Evolutionary conservation across 2,888 invertebrate species (phyloP).

Genomic region (Dasysyrphus albostriatus): DNA sequence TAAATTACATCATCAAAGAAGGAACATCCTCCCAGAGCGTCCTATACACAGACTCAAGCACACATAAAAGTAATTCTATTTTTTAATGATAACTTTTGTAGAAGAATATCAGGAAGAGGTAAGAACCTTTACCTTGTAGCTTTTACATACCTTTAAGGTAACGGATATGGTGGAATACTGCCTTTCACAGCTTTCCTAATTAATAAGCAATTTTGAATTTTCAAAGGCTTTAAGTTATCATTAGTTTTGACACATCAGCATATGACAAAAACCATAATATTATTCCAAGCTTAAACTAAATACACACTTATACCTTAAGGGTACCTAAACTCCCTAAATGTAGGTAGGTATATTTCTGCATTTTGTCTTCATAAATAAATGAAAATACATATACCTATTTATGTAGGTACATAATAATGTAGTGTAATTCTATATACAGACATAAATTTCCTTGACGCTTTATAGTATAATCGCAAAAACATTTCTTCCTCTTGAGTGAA

Average conservation of each 20-base stretch:
- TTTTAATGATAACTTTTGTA: slow-evolving; percentile 14
- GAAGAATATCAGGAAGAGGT: not conserved
- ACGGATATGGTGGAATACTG: slow-evolving; percentile 22
- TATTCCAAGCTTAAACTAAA: not conserved
- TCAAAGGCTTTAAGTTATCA: slow-evolving; percentile 56
- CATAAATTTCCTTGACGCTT: slow-evolving; percentile 34
- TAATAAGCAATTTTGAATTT: slow-evolving; percentile 60
- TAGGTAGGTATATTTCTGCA: slow-evolving; percentile 1
- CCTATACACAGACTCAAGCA: too few relatives aligned
- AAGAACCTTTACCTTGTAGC: not conserved
- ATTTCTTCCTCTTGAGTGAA: slow-evolving; percentile 63
- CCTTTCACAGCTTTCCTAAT: slow-evolving; percentile 50
- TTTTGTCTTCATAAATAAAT: not conserved
- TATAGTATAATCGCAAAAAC: slow-evolving; percentile 51
- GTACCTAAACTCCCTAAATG: not conserved
- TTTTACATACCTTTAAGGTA: not conserved
- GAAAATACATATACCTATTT: not conserved
- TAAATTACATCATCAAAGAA: slow-evolving; percentile 20
- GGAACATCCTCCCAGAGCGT: too few relatives aligned
- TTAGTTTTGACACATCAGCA: slow-evolving; percentile 55
- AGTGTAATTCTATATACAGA: too few relatives aligned
- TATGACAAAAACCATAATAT: not conserved
- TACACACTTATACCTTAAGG: not conserved
- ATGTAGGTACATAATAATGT: too few relatives aligned
- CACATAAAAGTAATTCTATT: not conserved